These are phyloP conservation scores for Cheilosia urbana DNA, from an alignment of 2,888 invertebrate species.

Conservation along the genomic window DNA sequence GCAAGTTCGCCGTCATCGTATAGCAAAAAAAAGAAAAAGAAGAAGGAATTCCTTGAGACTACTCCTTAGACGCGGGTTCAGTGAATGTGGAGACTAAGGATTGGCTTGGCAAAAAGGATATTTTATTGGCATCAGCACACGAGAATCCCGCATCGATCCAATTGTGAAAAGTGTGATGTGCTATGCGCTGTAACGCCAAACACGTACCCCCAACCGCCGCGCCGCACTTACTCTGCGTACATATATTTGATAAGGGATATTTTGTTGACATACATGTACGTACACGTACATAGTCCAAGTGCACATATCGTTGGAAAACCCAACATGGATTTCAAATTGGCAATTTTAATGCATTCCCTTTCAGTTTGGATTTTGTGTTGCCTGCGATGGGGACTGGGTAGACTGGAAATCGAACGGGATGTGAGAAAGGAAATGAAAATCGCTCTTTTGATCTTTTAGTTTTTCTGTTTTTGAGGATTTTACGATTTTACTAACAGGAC, in stretches of 20 bases:
- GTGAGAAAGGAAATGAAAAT: constrained; percentile 61
- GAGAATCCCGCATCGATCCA: constrained; percentile 44
- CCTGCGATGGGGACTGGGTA: not conserved
- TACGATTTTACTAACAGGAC: not conserved
- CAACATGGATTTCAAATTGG: constrained; percentile 47
- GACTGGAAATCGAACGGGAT: constrained; percentile 31
- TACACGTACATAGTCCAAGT: not conserved
- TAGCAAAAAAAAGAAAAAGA: constrained; percentile 2
- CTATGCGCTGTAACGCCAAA: not conserved
- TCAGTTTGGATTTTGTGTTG: constrained; percentile 25
- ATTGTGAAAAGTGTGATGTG: constrained; percentile 46
- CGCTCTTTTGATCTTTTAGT: constrained; percentile 25
- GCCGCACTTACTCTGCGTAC: constrained; percentile 34
- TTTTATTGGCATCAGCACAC: constrained; percentile 66
- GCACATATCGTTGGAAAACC: constrained; percentile 19
- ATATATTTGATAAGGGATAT: constrained; percentile 62
- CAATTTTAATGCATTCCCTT: constrained; percentile 68
- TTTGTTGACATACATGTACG: constrained; percentile 29
- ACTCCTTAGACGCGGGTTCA: not conserved
- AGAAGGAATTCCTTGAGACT: constrained; percentile 27
- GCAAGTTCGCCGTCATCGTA: constrained; percentile 19
- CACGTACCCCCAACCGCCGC: not conserved
- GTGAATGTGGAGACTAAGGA: not conserved
- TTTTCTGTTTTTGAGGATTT: not conserved
- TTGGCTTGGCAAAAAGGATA: constrained; percentile 38